Evolutionary conservation across 2,888 invertebrate species (phyloP).

Genomic region (Orthosia gothica): DNA sequence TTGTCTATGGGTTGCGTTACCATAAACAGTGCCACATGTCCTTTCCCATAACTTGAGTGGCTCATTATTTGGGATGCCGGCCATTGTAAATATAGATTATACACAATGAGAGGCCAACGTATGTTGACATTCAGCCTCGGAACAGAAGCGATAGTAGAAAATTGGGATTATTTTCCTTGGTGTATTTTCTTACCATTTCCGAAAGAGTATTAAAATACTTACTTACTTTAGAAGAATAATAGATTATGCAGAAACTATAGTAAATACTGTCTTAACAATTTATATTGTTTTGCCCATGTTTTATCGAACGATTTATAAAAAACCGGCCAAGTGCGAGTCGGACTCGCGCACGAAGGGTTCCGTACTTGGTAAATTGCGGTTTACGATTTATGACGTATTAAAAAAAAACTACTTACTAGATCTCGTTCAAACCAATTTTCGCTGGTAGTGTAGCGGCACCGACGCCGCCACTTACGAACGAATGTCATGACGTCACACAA

Average conservation of each 20-base stretch:
- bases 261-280: not conserved
- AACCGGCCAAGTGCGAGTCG: too few relatives aligned
- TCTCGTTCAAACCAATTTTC: too few relatives aligned
- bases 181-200: not conserved
- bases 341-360: too few relatives aligned
- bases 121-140: slow-evolving; percentile 35
- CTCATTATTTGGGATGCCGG: slow-evolving; percentile 42
- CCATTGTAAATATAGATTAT: slow-evolving; percentile 51
- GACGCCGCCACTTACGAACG: too few relatives aligned
- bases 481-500: too few relatives aligned
- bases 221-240: not conserved
- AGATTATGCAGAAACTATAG: not conserved
- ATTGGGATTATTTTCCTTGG: slow-evolving; percentile 1
- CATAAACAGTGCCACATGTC: slow-evolving; percentile 56
- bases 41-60: slow-evolving; percentile 54
- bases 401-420: too few relatives aligned
- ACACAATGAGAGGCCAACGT: slow-evolving; percentile 35
- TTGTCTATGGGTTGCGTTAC: slow-evolving; percentile 16
- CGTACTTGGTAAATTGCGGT: too few relatives aligned
- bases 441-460: too few relatives aligned
- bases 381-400: too few relatives aligned
- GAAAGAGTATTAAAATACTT: not conserved
- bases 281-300: not conserved
- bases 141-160: slow-evolving; percentile 18
- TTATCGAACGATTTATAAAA: not conserved